phyloP scores from a whole-genome alignment of 2,113 vertebrate species.

The Psammodynastes pulverulentus region DNA sequence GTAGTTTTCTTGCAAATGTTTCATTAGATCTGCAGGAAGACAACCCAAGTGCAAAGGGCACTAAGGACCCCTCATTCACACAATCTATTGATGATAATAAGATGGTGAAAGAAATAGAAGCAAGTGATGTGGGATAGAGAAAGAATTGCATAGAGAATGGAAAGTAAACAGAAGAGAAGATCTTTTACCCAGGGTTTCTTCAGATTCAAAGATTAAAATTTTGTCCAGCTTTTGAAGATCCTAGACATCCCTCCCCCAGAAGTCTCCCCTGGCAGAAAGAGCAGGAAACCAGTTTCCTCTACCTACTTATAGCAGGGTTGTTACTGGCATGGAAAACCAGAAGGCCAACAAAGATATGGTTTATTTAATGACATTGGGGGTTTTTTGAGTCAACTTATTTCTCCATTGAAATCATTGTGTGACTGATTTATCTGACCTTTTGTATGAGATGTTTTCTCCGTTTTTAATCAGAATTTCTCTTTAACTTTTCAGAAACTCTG shows the following conservation, averaged over 20 bases:
- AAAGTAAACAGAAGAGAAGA: neutral
- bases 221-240: neutral
- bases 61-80: neutral
- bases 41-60: neutral
- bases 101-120: neutral
- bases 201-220: neutral
- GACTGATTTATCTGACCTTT: neutral
- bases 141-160: neutral
- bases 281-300: neutral
- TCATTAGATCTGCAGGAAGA: neutral
- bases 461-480: neutral
- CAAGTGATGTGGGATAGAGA: neutral
- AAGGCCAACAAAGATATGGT: neutral
- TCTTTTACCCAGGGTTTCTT: neutral
- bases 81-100: neutral
- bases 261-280: neutral
- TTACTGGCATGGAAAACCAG: neutral
- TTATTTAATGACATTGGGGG: neutral
- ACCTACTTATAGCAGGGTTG: neutral
- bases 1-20: neutral
- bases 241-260: rapidly evolving
- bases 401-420: neutral
- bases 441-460: neutral
- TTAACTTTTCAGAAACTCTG: slow-evolving; percentile 65
- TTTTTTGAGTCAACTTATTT: neutral